A percentile compares a stretch with the other conserved stretches of the same genome.
Conservation (phyloP, 2,113 vertebrate species). For the Cygnus buccinator region DNA sequence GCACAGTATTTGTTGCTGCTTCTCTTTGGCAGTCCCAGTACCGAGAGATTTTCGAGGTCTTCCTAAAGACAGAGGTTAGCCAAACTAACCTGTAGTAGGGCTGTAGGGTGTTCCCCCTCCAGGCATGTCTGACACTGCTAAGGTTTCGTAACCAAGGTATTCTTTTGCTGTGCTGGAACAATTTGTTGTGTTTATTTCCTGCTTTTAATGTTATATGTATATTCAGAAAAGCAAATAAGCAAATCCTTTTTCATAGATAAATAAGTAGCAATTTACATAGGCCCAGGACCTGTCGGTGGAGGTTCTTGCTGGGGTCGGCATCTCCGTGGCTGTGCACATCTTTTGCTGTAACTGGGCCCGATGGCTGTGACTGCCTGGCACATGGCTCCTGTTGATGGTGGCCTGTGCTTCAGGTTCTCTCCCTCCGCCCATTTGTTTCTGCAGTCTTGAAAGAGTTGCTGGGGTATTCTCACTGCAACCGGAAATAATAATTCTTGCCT, state of each 20-base stretch:
- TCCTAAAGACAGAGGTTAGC: background rate
- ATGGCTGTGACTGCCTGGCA: background rate
- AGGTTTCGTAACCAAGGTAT: background rate
- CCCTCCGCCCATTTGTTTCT: background rate
- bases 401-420: background rate
- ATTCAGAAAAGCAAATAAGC: background rate
- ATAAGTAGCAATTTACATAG: background rate
- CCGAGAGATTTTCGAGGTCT: background rate
- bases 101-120: background rate
- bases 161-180: background rate
- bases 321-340: rapidly evolving
- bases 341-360: background rate
- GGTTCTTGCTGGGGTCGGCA: background rate
- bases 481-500: background rate
- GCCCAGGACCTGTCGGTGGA: background rate
- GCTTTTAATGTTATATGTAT: background rate
- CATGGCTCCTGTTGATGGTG: background rate
- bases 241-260: background rate
- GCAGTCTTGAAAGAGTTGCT: background rate
- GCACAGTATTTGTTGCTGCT: background rate
- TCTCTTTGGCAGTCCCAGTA: background rate
- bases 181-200: background rate
- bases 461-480: background rate
- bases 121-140: background rate
- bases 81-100: no score